Evolutionary conservation across 2,113 vertebrate genomes (phyloP).

Genomic region (Sapayoa aenigma): DNA sequence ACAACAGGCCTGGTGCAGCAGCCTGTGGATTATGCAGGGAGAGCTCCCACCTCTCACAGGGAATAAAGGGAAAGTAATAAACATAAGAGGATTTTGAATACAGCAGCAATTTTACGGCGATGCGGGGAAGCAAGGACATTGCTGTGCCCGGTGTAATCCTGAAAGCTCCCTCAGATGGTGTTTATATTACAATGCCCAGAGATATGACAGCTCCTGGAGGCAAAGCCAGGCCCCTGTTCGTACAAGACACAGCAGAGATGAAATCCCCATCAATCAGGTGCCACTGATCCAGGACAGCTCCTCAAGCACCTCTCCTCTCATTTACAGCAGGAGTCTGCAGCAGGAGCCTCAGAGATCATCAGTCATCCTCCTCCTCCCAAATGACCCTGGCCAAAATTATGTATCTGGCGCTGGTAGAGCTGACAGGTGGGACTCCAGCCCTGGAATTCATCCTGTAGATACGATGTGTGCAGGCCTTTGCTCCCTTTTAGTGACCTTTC

Average conservation of each 20-base stretch:
- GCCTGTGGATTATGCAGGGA: not conserved
- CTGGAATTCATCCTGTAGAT: not conserved
- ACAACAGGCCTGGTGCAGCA: not conserved
- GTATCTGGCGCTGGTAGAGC: not conserved
- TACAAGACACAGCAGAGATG: not conserved
- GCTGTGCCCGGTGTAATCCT: not conserved
- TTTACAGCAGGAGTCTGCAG: not conserved
- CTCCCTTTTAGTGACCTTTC: not conserved
- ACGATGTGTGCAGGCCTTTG: not conserved
- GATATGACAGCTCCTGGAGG: not conserved
- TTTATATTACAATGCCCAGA: fast-evolving
- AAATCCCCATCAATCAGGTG: not conserved
- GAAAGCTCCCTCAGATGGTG: not conserved
- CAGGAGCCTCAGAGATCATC: not conserved
- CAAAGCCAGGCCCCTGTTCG: not conserved
- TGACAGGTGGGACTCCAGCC: not conserved
- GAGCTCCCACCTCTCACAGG: not conserved
- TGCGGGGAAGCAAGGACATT: not conserved
- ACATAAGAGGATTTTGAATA: slow-evolving; percentile 45
- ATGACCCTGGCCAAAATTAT: not conserved
- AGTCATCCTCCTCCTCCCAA: not conserved
- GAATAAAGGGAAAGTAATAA: slow-evolving; percentile 39
- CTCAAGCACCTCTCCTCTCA: fast-evolving
- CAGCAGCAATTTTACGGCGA: not conserved
- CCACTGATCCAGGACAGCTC: fast-evolving